These are phyloP conservation scores for Streptopelia turtur DNA, from an alignment of 2,797 vertebrate species.

Conservation along the genomic window DNA sequence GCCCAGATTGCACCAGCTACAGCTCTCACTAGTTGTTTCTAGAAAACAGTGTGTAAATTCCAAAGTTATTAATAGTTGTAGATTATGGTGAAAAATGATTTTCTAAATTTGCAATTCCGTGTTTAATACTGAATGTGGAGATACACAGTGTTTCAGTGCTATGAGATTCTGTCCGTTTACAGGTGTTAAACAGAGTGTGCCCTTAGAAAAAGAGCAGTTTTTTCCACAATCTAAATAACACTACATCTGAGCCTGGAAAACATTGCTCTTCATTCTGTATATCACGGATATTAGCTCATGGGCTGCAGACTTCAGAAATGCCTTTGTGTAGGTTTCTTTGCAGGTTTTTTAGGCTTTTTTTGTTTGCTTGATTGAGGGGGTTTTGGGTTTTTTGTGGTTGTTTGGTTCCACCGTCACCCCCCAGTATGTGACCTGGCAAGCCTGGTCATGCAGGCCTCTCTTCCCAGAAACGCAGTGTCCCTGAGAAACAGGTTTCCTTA, in stretches of 20 bases:
- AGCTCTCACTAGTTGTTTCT: slow-evolving; percentile 8
- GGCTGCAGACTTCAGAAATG: background rate
- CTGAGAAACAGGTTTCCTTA: slow-evolving; percentile 40
- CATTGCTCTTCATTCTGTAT: background rate
- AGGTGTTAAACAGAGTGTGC: background rate
- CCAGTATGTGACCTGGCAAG: background rate
- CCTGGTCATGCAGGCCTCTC: slow-evolving; percentile 7
- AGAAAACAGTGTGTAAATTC: background rate
- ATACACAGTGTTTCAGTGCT: background rate
- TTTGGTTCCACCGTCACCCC: background rate
- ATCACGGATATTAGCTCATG: background rate
- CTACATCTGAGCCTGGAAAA: background rate
- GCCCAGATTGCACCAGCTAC: slow-evolving; percentile 3
- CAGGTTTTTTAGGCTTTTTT: background rate
- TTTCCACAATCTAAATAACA: background rate
- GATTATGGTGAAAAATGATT: background rate
- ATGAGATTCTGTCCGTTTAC: background rate
- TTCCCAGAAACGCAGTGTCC: background rate
- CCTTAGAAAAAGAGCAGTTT: background rate
- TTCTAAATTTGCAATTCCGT: background rate
- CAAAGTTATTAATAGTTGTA: background rate
- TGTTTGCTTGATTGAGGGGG: background rate
- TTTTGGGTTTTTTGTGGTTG: too few relatives aligned
- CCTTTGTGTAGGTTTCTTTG: background rate
- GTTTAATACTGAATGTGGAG: background rate